Percentiles rank a stretch among this genome's conserved stretches.
These are phyloP conservation scores for Solenodon paradoxus DNA, from an alignment of 2,113 vertebrate species.

Conservation along the genomic window DNA sequence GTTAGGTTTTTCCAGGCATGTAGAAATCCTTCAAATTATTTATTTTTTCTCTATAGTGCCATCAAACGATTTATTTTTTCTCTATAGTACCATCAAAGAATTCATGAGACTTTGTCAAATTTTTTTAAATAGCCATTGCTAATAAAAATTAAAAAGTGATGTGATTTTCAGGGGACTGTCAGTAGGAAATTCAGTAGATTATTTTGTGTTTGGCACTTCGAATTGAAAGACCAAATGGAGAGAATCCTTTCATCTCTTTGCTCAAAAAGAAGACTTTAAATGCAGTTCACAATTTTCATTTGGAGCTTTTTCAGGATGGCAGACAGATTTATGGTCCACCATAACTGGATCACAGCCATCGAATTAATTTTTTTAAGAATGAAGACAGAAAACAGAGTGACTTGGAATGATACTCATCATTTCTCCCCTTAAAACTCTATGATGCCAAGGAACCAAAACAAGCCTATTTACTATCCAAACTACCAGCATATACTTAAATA, in stretches of 20 bases:
- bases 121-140: neutral
- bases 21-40: neutral
- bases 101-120: neutral
- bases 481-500: neutral
- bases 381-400: neutral
- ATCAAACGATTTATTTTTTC: neutral
- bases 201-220: neutral
- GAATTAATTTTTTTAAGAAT: neutral
- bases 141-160: neutral
- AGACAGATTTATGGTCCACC: neutral
- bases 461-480: conserved; percentile 29
- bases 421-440: conserved; percentile 12
- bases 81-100: neutral
- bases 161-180: neutral
- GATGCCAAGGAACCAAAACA: neutral
- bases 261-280: neutral
- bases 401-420: conserved; percentile 30
- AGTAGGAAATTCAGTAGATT: neutral
- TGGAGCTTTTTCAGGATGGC: neutral
- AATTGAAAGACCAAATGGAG: neutral
- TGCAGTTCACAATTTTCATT: neutral
- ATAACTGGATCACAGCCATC: neutral
- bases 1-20: neutral
- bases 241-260: neutral
- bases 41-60: neutral